These are phyloP conservation scores for Chrysocyon brachyurus DNA, from an alignment of 2,797 vertebrate species.

Conservation along the genomic window DNA sequence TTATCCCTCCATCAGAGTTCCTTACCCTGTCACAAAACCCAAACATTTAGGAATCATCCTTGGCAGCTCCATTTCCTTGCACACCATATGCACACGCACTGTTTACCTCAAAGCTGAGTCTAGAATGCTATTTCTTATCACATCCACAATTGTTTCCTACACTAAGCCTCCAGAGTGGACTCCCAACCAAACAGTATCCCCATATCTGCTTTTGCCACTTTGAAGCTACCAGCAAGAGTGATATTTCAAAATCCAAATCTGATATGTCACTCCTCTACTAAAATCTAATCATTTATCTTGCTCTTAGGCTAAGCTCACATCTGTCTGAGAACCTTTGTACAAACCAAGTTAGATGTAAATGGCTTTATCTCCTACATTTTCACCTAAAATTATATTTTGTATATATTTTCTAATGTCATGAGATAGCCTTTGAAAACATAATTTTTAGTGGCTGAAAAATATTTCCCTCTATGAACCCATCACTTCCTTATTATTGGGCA, in stretches of 20 bases:
- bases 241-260: neutral
- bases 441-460: neutral
- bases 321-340: neutral
- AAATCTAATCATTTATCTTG: neutral
- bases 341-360: neutral
- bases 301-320: neutral
- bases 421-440: neutral
- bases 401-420: neutral
- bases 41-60: neutral
- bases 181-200: neutral
- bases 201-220: neutral
- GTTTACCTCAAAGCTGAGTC: neutral
- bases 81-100: neutral
- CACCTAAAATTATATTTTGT: neutral
- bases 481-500: neutral
- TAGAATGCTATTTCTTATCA: neutral
- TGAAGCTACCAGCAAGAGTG: neutral
- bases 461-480: neutral
- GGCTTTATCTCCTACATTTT: neutral
- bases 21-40: neutral
- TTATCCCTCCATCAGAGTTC: neutral
- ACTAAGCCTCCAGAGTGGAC: neutral
- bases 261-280: neutral
- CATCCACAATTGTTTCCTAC: too few relatives aligned
- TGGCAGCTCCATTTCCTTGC: neutral